Base-by-base conservation (phyloP, 2,888 invertebrate species). In the Philereme transversata region DNA sequence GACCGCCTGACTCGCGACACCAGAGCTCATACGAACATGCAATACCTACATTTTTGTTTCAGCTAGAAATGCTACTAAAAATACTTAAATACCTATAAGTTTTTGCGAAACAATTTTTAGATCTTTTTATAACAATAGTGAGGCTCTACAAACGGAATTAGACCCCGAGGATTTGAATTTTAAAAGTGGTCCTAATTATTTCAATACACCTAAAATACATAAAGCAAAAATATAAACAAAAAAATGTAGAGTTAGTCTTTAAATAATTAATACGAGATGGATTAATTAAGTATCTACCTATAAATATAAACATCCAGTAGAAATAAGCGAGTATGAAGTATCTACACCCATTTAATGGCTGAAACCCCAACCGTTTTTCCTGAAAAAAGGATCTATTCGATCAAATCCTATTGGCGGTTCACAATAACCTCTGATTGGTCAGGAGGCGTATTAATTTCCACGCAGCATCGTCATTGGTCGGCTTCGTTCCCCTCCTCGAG, bases 381-480 rank as follows among this genome's bases (percentile, higher is more conserved):
- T 83, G 83, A 86, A 87, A 88, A 83, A 76, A 74, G 74, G 64
- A 71, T 68, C 65, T 64, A 71, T 74, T 73, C 68, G 70, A 68
- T 62, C 71, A 70, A 72, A 59, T 65, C 68, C 78, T 51, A 90
- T 90, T 89, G 90, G 90, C 69, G 64, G 66, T 43, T 50, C 57
- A 40, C 22, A 49, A 44, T 49, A 60, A 51, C n/a, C 51, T 69
- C 52, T 59, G 72, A 88, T 89, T 90, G 90, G 90, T 67, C 64
- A 73, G 77, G 71, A 82, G 91, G 91, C 87, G 91, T 82, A 57
- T 73, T 73, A 76, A 61, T 53, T 63, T 43, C 53, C 70, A 60
- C 54, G 67, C 65, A 52, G 62, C 47, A 4, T 43, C 62, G 36
- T 57, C 62, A 90, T 90, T 90, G 87, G 91, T 52, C 53, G 63